Evolutionary conservation across 2,797 vertebrate species (phyloP).

Genomic region (Chiroxiphia lanceolata): DNA sequence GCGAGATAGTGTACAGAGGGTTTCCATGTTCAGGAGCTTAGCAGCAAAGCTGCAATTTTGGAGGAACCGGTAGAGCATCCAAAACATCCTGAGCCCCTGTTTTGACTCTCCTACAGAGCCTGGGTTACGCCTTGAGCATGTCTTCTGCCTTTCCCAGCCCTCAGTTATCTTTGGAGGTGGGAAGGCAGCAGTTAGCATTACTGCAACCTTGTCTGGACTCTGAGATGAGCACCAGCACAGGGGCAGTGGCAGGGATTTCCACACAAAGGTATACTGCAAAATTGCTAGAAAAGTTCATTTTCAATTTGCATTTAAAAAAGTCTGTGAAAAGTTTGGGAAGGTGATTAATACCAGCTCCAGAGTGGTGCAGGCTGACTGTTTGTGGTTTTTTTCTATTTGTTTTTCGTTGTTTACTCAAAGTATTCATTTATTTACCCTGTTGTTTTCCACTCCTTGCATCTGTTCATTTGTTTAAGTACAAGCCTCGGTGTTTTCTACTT

Average conservation of each 20-base stretch:
- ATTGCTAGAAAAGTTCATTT: not conserved
- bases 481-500: constrained; percentile 49
- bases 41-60: not conserved
- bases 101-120: not conserved
- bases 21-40: not conserved
- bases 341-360: not conserved
- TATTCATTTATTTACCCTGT: constrained; percentile 70
- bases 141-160: not conserved
- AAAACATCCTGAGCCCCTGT: not conserved
- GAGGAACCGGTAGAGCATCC: not conserved
- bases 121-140: not conserved
- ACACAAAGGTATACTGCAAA: not conserved
- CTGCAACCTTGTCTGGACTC: not conserved
- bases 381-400: not conserved
- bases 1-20: not conserved
- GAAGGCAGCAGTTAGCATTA: not conserved
- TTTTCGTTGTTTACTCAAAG: constrained; percentile 57
- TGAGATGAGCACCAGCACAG: not conserved
- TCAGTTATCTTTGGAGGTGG: not conserved
- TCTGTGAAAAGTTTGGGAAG: not conserved
- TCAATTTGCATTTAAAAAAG: not conserved
- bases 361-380: not conserved
- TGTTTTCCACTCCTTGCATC: constrained; percentile 70
- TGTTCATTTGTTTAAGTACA: constrained; percentile 72
- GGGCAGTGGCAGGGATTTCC: not conserved